phyloP scores from a whole-genome alignment of 2,888 invertebrate genomes.

The Mesorhabditis spiculigera region DNA sequence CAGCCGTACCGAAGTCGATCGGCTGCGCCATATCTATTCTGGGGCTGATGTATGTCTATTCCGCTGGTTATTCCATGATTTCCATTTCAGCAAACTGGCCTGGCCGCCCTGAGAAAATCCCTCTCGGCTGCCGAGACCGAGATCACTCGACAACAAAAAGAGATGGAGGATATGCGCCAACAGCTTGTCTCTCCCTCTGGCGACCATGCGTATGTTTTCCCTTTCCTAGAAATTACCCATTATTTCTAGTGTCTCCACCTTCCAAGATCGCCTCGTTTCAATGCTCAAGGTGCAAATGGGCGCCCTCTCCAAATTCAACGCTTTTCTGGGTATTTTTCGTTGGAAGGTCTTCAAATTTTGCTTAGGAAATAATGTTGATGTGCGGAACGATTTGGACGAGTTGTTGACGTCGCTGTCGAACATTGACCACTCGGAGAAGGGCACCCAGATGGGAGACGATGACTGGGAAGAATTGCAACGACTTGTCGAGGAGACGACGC shows the following conservation, averaged over 20 bases:
- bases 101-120: constrained; percentile 37
- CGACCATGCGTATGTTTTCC: neutral
- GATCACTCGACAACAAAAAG: constrained; percentile 40
- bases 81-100: constrained; percentile 22
- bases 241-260: constrained; percentile 27
- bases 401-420: constrained; percentile 2
- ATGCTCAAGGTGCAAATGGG: constrained; percentile 43
- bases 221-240: neutral
- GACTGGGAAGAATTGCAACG: neutral
- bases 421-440: neutral
- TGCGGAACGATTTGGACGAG: neutral
- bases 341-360: too few species aligned
- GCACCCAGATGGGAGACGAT: neutral
- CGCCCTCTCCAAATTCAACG: constrained; percentile 30
- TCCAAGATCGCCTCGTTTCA: constrained; percentile 36
- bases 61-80: neutral
- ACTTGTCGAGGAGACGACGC: constrained; percentile 4
- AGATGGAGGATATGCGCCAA: constrained; percentile 39
- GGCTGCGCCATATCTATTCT: constrained; percentile 24
- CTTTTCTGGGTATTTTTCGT: constrained; percentile 5
- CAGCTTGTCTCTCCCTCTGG: constrained; percentile 19
- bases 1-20: constrained; percentile 40
- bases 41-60: constrained; percentile 18
- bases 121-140: constrained; percentile 49
- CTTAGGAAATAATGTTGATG: constrained; percentile 1